Conservation (phyloP, 2,797 vertebrate genomes). For the Ambastaia sidthimunki region DNA sequence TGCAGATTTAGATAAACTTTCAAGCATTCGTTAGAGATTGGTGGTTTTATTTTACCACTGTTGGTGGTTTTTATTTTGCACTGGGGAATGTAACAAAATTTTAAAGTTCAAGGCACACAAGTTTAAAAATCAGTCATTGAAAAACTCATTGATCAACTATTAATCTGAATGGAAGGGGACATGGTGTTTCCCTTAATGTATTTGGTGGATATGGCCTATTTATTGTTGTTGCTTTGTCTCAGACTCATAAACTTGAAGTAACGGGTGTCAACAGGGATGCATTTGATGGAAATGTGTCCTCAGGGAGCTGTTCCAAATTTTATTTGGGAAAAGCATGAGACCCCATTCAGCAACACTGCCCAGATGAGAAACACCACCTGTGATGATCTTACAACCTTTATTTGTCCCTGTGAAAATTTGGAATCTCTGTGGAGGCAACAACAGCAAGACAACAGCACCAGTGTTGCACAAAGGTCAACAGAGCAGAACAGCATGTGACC, state of each 20-base stretch:
- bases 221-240: slow-evolving; percentile 24
- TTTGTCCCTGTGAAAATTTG: neutral
- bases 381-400: neutral
- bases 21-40: slow-evolving; percentile 4
- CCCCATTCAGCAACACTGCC: slow-evolving; percentile 10
- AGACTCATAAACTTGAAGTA: slow-evolving; percentile 37
- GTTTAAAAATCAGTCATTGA: too few species aligned
- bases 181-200: slow-evolving; percentile 17
- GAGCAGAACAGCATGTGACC: slow-evolving; percentile 16
- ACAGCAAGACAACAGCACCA: neutral
- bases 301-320: slow-evolving; percentile 42
- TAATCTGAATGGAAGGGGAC: neutral
- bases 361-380: slow-evolving; percentile 5
- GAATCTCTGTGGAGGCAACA: neutral
- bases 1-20: too few species aligned
- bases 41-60: too few species aligned
- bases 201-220: neutral
- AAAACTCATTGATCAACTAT: too few species aligned
- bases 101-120: too few species aligned
- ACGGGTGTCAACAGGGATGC: slow-evolving; percentile 41
- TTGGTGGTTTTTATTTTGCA: too few species aligned
- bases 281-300: slow-evolving; percentile 41
- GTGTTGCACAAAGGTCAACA: slow-evolving; percentile 27
- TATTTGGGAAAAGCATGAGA: slow-evolving; percentile 39
- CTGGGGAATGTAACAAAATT: neutral